Evolutionary conservation across 2,888 invertebrate species (phyloP), one percentile per base, ranked within the genome.

Genomic region (Eumerus sabulonum): DNA sequence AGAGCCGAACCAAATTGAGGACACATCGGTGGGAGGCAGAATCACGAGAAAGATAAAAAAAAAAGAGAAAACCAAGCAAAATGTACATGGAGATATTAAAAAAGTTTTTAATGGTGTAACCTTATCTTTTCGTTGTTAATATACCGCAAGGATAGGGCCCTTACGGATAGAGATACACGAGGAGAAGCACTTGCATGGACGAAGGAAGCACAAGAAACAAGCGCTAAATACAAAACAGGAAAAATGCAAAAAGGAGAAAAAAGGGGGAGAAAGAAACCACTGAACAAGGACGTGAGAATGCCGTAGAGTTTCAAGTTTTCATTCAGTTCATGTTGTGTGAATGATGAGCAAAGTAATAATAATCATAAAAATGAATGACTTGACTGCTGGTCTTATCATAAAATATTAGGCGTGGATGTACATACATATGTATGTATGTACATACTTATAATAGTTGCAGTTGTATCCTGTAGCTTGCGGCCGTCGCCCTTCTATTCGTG

Each of bases 21-120:
- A 72, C 76, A 71, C 38, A 27, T 27, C 56, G 42, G 7, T 42
- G 11, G 56, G 50, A 62, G 45, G 56, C 27, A 27, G 27, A 27
- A 27, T 2, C 27, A 7, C 2, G 17, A 60, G 45, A 42, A 67
- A 47, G 53, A 14, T 19, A n/a, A 0, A 19, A 50, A n/a, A 62
- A 56, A 62, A 51, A 56, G 19, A 27, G n/a, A n/a, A n/a, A n/a
- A n/a, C n/a, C n/a, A n/a, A n/a, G 19, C 17, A 79, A 59, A 44
- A 56, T 63, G 68, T 63, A 70, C 74, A 79, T 27, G 45, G 68
- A 79, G 74, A 79, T 79, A 79, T 79, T 79, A 79, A 74, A 79
- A 79, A 79, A 79, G 47, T 79, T 79, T 79, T 79, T 79, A 74
- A 79, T 74, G 74, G 74, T 70, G 74, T 79, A 79, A 79, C 79